Evolutionary conservation across 2,888 invertebrate genomes (phyloP).

Genomic region (Tenthredo distinguenda): DNA sequence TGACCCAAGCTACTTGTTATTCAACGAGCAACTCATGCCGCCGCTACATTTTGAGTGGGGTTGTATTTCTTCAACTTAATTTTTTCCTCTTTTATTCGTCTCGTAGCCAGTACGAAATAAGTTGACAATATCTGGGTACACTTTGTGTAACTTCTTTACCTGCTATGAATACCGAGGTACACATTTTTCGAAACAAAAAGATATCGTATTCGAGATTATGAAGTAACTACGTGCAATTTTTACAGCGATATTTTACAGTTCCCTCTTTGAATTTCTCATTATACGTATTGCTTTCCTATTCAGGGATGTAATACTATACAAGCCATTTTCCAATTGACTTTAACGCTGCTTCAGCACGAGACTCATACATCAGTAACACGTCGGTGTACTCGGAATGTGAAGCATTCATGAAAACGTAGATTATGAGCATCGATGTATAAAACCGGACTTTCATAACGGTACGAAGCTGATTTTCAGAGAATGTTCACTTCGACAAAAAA

Average conservation of each 20-base stretch:
- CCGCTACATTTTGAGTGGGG: not conserved
- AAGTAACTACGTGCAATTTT: not conserved
- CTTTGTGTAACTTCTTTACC: constrained; percentile 2
- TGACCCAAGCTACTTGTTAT: not conserved
- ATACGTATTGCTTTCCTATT: not conserved
- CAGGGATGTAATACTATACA: not conserved
- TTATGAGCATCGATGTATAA: not conserved
- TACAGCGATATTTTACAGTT: not conserved
- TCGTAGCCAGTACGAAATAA: not conserved
- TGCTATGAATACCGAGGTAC: not conserved
- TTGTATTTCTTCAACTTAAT: not conserved
- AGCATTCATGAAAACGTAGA: not conserved
- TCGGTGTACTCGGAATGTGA: not conserved
- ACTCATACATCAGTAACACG: not conserved
- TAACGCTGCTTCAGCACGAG: not conserved
- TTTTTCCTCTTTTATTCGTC: not conserved
- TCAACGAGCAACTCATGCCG: not conserved
- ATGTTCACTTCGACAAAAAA: not conserved
- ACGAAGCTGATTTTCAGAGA: not conserved
- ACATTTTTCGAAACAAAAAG: not conserved
- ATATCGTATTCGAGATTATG: not conserved
- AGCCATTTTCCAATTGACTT: not conserved
- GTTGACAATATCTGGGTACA: not conserved
- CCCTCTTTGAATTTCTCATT: not conserved
- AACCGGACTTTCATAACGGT: not conserved